A percentile compares a stretch with the other conserved stretches of the same genome.
Evolutionary conservation across 2,797 vertebrate species (phyloP).

Genomic region (Sebastes vulpes): DNA sequence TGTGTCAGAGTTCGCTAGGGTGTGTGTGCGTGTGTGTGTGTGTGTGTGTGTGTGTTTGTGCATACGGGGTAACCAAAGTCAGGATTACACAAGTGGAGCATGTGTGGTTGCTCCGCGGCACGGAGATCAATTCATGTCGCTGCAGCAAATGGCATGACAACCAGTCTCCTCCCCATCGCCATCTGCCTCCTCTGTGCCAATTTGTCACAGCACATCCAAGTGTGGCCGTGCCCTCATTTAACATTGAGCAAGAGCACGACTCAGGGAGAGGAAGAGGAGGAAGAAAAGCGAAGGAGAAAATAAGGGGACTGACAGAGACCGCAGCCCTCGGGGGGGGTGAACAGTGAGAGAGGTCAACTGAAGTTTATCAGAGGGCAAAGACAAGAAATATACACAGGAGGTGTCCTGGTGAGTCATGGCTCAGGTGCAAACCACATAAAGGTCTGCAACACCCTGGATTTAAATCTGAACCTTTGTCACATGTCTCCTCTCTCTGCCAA

Average conservation of each 20-base stretch:
- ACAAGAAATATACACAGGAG: slow-evolving; percentile 1
- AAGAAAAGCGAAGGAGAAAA: slow-evolving; percentile 3
- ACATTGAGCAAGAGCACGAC: slow-evolving; percentile 50
- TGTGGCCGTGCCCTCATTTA: slow-evolving; percentile 72
- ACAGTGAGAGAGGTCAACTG: slow-evolving; percentile 38
- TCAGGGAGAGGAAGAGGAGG: slow-evolving; percentile 11
- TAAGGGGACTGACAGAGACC: slow-evolving; percentile 38
- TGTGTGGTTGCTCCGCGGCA: slow-evolving; percentile 56
- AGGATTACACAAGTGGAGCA: slow-evolving; percentile 63
- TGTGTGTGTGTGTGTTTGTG: background rate
- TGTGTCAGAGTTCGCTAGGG: slow-evolving; percentile 36
- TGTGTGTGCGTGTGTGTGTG: slow-evolving; percentile 1
- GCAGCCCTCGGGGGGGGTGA: background rate
- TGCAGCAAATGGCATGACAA: slow-evolving; percentile 67
- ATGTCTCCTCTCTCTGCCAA: background rate
- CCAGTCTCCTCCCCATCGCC: slow-evolving; percentile 75
- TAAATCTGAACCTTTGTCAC: background rate
- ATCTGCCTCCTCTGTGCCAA: slow-evolving; percentile 79
- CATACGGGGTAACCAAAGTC: slow-evolving; percentile 16
- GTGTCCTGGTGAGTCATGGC: slow-evolving; percentile 11
- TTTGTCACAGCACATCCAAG: slow-evolving; percentile 79
- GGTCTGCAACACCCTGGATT: background rate
- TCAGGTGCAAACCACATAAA: slow-evolving; percentile 15
- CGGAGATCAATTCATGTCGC: slow-evolving; percentile 77
- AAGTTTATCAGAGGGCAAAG: slow-evolving; percentile 61